Evolutionary conservation across 2,113 vertebrate genomes (phyloP), one percentile per base, ranked within the genome.

Genomic region (Felis catus): DNA sequence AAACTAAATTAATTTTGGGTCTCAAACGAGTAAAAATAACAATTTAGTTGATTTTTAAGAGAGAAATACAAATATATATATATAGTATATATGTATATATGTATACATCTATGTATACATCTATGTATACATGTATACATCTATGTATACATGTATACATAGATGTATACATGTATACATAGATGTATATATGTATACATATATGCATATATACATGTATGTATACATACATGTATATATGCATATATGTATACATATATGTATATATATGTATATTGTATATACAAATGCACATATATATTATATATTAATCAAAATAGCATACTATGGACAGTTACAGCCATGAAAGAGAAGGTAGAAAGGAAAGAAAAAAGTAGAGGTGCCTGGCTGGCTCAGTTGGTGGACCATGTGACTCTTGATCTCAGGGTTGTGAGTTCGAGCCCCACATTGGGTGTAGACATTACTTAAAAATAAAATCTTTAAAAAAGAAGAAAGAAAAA

Each of bases 1-100:
- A 95, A 96, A 90, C 39, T 15, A 65, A 95, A 95, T 93, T 91
- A 93, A 96, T 82, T 55, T 55, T 73, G 68, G 63, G 71, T 89
- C 11, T 13, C 3, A 76, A 86, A 89, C n/a, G 78, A 97, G 53
- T 61, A 88, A 93, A 93, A 94, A 71, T 70, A 93, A 91, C 41
- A 70, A 41, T 81, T 95, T 73, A 81, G 48, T 88, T 89, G 45
- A 88, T 33, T 68, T 95, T 95, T 93, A 66, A 86, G 25, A 91
- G 8, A 83, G n/a, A 94, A 96, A 85, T 73, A 48, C 41, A 92
- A 90, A 87, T 25, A 73, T 12, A 41, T 4, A 41, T 4, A 68
- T 65, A 58, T 21, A 58, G 9, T 33, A 76, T 76, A 79, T 15
- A 14, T 55, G 55, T 55, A 76, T 76, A 74, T 7, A 58, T 13